Conservation (phyloP, 2,888 invertebrate species). For the Aquatica leii region DNA sequence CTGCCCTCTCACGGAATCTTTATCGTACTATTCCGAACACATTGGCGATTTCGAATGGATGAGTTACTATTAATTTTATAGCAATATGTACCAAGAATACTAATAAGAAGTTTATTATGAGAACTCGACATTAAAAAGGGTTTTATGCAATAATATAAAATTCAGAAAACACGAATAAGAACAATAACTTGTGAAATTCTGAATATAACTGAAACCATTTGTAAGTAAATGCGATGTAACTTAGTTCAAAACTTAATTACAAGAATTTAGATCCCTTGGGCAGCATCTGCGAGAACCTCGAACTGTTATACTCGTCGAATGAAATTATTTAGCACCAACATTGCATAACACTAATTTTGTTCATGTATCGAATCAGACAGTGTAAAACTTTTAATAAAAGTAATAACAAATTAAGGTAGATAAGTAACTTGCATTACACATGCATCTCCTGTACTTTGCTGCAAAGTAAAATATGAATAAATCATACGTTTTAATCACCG, state of each 20-base stretch:
- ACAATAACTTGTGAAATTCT: conserved; percentile 33
- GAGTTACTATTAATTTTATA: conserved; percentile 27
- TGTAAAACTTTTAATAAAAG: neutral
- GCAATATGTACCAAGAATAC: neutral
- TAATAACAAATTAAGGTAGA: neutral
- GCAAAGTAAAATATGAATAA: too few relatives aligned
- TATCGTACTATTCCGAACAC: conserved; percentile 24
- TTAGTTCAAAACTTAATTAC: conserved; percentile 52
- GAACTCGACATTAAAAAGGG: neutral
- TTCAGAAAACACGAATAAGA: conserved; percentile 25
- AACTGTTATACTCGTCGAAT: conserved; percentile 47
- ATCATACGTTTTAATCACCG: too few relatives aligned
- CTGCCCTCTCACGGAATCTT: conserved; percentile 33
- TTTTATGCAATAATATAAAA: conserved; percentile 14
- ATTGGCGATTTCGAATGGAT: conserved; percentile 21
- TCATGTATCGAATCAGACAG: conserved; percentile 18
- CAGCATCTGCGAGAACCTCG: conserved; percentile 51
- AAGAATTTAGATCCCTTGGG: conserved; percentile 50
- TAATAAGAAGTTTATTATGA: neutral
- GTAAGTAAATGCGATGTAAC: conserved; percentile 49
- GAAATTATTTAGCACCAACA: conserved; percentile 40
- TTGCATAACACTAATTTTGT: conserved; percentile 29
- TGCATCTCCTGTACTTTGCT: too few relatives aligned
- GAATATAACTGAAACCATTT: conserved; percentile 46
- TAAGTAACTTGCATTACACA: too few relatives aligned